Percentiles rank a stretch among this genome's conserved stretches.
These are phyloP conservation scores for Myotis daubentonii DNA, from an alignment of 2,797 vertebrate species.

Conservation along the genomic window DNA sequence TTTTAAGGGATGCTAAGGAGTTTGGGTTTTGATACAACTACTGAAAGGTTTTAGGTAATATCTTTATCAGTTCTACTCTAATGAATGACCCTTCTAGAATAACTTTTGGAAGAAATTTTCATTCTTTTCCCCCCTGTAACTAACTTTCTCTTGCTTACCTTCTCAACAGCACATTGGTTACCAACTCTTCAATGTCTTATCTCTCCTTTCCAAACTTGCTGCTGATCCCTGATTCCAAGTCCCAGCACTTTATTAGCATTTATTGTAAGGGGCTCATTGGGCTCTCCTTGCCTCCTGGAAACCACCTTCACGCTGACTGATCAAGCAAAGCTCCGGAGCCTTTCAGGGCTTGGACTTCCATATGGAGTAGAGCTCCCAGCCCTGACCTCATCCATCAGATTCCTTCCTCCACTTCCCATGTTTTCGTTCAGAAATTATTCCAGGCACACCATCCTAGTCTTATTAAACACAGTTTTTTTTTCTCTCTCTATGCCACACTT, in stretches of 20 bases:
- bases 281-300: background rate
- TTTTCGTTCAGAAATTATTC: background rate
- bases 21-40: background rate
- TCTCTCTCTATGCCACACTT: background rate
- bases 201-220: background rate
- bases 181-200: background rate
- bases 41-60: background rate
- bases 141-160: slow-evolving; percentile 9
- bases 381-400: background rate
- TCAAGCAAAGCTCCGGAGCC: background rate
- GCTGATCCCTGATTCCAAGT: background rate
- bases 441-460: background rate
- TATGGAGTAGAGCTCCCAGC: background rate
- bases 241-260: background rate
- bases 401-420: background rate
- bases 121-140: background rate
- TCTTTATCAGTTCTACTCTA: background rate
- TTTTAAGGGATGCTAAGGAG: background rate
- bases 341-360: background rate
- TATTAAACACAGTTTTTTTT: background rate
- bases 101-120: slow-evolving; percentile 4
- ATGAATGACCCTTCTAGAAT: background rate
- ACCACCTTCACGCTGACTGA: background rate
- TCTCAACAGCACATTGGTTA: background rate
- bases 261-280: background rate